Evolutionary conservation across 2,113 vertebrate genomes (phyloP).

Genomic region (Trogon melanurus): DNA sequence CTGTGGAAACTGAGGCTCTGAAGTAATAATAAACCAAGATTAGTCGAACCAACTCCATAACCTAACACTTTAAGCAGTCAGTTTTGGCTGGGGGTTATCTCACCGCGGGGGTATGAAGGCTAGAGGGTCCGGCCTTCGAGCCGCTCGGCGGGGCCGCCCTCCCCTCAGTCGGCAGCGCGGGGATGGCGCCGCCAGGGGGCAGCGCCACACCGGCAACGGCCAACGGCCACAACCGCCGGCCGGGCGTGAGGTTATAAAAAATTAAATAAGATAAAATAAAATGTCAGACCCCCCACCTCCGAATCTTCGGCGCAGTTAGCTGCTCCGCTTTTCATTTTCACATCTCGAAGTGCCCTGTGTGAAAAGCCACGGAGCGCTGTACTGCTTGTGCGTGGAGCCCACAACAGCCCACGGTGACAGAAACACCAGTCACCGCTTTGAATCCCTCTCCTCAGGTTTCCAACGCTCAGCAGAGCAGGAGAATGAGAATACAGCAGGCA

Average conservation of each 20-base stretch:
- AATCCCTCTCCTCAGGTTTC: accelerated
- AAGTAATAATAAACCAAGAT: background rate
- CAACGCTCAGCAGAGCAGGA: background rate
- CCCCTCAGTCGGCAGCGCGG: background rate
- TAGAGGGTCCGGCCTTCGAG: no score
- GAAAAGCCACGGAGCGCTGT: background rate
- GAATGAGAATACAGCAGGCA: no score
- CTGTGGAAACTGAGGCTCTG: background rate
- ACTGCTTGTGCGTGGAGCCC: accelerated
- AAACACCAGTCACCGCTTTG: accelerated
- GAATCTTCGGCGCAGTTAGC: accelerated
- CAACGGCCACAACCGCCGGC: background rate
- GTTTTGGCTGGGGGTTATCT: background rate
- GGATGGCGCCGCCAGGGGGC: background rate
- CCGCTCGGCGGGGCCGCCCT: no score
- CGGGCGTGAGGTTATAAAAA: no score
- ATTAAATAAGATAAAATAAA: no score
- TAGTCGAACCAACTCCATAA: background rate
- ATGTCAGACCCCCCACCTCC: no score
- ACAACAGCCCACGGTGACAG: background rate
- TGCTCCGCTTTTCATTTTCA: background rate
- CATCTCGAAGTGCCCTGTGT: accelerated
- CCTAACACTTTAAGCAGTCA: no score
- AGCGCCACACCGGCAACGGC: background rate
- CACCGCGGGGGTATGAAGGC: no score